Evolutionary conservation across 2,113 vertebrate species (phyloP), one percentile per base, ranked within the genome.

Genomic region (Phylloscopus whistleri): DNA sequence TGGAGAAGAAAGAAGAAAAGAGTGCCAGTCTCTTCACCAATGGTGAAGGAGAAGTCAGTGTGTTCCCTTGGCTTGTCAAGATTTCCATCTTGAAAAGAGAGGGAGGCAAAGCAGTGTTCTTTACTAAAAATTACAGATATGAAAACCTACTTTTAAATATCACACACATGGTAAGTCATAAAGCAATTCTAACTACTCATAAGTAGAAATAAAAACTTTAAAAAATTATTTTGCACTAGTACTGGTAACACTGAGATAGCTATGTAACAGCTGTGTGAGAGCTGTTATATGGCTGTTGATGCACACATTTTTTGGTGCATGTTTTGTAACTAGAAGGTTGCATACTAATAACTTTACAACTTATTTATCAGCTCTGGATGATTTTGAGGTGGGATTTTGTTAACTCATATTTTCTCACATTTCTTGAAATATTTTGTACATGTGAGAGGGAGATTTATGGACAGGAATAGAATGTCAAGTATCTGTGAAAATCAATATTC

Each of bases 1-100:
- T 44, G 22, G 13, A 67, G 39, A 59, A 37, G 46, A 64, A 77
- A 28, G 9, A 63, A 59, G 14, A 37, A 59, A 80, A 37, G 0
- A 0, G 4, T 16, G 22, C 3, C 28, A 70, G 28, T 59, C 13
- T 58, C 22, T 26, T 48, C 27, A 48, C 21, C 8, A 39, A 0
- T 16, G 17, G 5, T 44, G 52, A 51, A n/a, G 22, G 6, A 18
- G 39, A 84, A 77, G 16, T 48, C 51, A 64, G 4, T 4, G 48
- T 3, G 5, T 28, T 56, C 18, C 5, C 37, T 60, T 14, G 9
- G 28, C 33, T 37, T 82, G n/a, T 53, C 43, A 53, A 67, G 31
- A 39, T 3, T 79, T 59, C 26, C 6, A 22, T 18, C 35, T 56
- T 68, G 30, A 26, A 49, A 60, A 56, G 2, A 62, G 7, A 75